A percentile compares a stretch with the other conserved stretches of the same genome.
phyloP scores from a whole-genome alignment of 2,888 invertebrate species.

The Leucophora obtusa region DNA sequence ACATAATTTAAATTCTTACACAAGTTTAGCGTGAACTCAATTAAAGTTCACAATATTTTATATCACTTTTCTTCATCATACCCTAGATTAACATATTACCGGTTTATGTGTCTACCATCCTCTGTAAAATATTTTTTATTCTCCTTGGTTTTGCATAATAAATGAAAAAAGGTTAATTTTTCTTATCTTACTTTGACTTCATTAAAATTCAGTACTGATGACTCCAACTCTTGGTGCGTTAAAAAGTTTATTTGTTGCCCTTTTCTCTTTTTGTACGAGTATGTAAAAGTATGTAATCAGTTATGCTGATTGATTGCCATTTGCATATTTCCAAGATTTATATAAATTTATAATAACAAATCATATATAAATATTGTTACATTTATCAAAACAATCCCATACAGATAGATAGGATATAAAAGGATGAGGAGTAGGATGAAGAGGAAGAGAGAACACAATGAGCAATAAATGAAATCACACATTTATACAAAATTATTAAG shows the following conservation, averaged over 20 bases:
- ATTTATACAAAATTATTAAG: not conserved
- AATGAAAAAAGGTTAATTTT: slow-evolving; percentile 36
- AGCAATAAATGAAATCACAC: not conserved
- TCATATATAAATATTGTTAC: slow-evolving; percentile 24
- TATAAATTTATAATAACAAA: slow-evolving; percentile 8
- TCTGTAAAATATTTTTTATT: not conserved
- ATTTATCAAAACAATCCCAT: slow-evolving; percentile 34
- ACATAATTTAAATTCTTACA: not conserved
- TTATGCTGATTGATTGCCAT: slow-evolving; percentile 56
- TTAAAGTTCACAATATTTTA: not conserved
- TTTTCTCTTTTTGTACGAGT: not conserved
- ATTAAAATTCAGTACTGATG: slow-evolving; percentile 26
- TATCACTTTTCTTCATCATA: not conserved
- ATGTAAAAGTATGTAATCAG: slow-evolving; percentile 26
- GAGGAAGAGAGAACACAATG: not conserved
- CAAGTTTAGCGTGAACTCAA: not conserved
- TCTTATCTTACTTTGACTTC: slow-evolving; percentile 25
- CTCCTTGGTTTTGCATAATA: not conserved
- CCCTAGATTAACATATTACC: not conserved
- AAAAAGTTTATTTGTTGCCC: not conserved
- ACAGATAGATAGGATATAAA: not conserved
- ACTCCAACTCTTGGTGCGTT: not conserved
- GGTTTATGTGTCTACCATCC: not conserved
- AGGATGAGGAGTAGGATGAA: too few species aligned
- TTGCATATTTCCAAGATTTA: slow-evolving; percentile 49